These are phyloP conservation scores for Drosophila nigricruria DNA, from an alignment of 2,888 invertebrate genomes.

Conservation along the genomic window DNA sequence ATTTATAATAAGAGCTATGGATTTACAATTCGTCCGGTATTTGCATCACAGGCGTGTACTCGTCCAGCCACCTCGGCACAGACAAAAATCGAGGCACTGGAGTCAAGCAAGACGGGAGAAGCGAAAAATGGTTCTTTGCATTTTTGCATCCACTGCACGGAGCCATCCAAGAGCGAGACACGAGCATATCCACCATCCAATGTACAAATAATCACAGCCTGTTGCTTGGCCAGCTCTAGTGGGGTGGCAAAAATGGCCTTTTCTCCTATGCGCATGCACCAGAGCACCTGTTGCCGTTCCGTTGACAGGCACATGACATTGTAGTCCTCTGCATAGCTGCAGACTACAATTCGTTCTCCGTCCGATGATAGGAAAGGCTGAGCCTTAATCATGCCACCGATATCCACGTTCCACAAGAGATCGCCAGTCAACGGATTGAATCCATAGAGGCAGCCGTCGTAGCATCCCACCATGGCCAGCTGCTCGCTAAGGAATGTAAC, in stretches of 20 bases:
- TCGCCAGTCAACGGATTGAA: conserved; percentile 87
- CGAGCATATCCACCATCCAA: conserved; percentile 87
- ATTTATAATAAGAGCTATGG: background rate
- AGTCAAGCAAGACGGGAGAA: conserved; percentile 84
- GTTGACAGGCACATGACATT: conserved; percentile 80
- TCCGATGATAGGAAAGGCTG: conserved; percentile 87
- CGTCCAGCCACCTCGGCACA: conserved; percentile 85
- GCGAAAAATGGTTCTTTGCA: conserved; percentile 88
- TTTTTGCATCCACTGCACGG: conserved; percentile 86
- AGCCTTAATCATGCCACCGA: conserved; percentile 85
- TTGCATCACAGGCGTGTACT: conserved; percentile 83
- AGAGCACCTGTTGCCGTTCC: conserved; percentile 63
- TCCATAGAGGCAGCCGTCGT: conserved; percentile 91
- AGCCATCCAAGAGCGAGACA: conserved; percentile 85
- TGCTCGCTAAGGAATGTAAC: conserved; percentile 85
- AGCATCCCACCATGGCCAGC: conserved; percentile 90
- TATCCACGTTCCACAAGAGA: conserved; percentile 87
- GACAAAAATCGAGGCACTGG: conserved; percentile 59
- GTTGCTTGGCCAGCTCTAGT: conserved; percentile 68
- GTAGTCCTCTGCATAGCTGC: conserved; percentile 85
- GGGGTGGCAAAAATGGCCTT: conserved; percentile 87
- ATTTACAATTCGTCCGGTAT: conserved; percentile 68
- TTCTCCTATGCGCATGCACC: conserved; percentile 81
- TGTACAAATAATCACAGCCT: conserved; percentile 85
- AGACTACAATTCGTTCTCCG: conserved; percentile 87